These are phyloP conservation scores for Balaenoptera acutorostrata DNA, from an alignment of 2,113 vertebrate species.

Conservation along the genomic window DNA sequence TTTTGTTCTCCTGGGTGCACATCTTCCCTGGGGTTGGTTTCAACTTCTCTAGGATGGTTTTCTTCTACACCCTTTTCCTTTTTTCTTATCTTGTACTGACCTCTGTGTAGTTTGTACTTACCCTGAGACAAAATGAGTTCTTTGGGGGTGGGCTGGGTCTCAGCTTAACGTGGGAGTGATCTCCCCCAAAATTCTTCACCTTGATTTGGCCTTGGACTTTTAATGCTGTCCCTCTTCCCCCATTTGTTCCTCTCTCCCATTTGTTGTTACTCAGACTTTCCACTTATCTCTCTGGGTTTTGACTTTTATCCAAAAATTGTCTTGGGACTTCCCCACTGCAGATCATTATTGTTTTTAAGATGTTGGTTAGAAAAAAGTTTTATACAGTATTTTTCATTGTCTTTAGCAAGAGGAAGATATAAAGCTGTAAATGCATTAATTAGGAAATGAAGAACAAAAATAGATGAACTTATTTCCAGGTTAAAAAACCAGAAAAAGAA, in stretches of 20 bases:
- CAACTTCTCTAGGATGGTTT: background rate
- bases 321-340: background rate
- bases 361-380: background rate
- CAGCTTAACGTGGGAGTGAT: background rate
- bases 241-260: background rate
- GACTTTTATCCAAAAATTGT: background rate
- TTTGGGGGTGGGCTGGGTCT: background rate
- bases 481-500: background rate
- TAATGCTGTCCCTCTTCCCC: background rate
- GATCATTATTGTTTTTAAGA: background rate
- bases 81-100: background rate
- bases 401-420: background rate
- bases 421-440: background rate
- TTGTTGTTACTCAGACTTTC: background rate
- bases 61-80: background rate
- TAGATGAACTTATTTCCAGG: background rate
- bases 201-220: background rate
- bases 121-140: background rate
- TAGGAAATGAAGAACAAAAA: constrained; percentile 41
- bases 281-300: background rate
- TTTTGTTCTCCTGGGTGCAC: background rate
- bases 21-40: background rate
- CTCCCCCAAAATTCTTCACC: background rate
- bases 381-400: background rate
- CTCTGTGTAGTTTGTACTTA: background rate